Percentiles rank a stretch among this genome's conserved stretches.
These are phyloP conservation scores for Pipistrellus kuhlii DNA, from an alignment of 2,797 vertebrate genomes.

Conservation along the genomic window DNA sequence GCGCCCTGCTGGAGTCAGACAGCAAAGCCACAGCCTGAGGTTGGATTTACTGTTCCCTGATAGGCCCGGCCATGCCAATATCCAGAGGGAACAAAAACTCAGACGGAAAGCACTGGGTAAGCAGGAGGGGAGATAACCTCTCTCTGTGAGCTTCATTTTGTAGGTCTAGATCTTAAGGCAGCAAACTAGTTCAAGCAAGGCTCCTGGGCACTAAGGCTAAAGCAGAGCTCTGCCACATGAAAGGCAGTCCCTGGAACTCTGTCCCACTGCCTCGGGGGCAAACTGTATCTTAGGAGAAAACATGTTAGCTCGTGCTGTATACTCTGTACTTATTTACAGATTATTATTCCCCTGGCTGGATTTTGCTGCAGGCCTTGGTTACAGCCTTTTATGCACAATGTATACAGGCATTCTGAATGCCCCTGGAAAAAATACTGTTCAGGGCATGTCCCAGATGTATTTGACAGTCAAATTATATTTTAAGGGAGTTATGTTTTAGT, in stretches of 20 bases:
- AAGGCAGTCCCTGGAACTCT: neutral
- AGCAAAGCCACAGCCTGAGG: neutral
- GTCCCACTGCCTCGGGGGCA: neutral
- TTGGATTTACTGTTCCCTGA: neutral
- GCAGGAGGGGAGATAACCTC: neutral
- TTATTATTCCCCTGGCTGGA: neutral
- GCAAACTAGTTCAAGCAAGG: neutral
- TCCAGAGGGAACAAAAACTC: neutral
- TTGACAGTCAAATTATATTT: constrained; percentile 29
- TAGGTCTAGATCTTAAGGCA: neutral
- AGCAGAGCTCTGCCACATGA: neutral
- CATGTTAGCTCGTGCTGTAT: neutral
- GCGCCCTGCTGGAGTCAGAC: neutral
- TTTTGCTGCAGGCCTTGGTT: constrained; percentile 50
- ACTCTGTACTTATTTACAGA: constrained; percentile 22
- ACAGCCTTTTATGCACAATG: constrained; percentile 31
- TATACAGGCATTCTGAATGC: constrained; percentile 34
- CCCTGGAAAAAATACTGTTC: constrained; percentile 36
- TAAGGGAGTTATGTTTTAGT: neutral
- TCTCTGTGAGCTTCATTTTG: neutral
- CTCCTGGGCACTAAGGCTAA: neutral
- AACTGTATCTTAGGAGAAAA: constrained; percentile 5
- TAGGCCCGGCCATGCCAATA: neutral
- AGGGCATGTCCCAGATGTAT: constrained; percentile 8
- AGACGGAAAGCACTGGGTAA: neutral